These are phyloP conservation scores for Pseudococcus jackbeardsleyi DNA, from an alignment of 2,888 invertebrate genomes.

Conservation along the genomic window DNA sequence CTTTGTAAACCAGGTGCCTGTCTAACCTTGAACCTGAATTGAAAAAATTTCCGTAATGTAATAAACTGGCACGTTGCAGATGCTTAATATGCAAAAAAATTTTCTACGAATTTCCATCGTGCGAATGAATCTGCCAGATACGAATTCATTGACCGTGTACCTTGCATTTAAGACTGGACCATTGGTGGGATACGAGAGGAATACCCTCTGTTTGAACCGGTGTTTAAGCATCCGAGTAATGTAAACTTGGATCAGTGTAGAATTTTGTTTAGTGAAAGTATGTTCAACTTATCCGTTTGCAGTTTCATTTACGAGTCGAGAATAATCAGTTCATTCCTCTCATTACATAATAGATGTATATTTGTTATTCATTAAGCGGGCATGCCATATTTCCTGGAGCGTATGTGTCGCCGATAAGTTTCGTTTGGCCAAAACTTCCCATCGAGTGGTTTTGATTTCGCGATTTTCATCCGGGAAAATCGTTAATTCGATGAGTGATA, in stretches of 20 bases:
- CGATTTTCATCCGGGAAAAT: constrained; percentile 18
- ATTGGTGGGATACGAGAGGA: constrained; percentile 39
- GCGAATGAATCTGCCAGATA: neutral
- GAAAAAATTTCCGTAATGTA: neutral
- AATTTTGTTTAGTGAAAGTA: constrained; percentile 56
- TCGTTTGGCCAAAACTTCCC: constrained; percentile 38
- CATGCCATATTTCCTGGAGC: constrained; percentile 47
- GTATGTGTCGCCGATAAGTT: constrained; percentile 26
- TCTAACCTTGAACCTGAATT: neutral
- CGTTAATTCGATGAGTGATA: neutral
- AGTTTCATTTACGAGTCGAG: constrained; percentile 51
- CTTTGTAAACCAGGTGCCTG: neutral
- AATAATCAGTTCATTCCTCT: constrained; percentile 53
- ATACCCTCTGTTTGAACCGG: constrained; percentile 34
- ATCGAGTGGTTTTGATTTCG: neutral
- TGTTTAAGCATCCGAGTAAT: constrained; percentile 44
- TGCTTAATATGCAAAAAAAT: neutral
- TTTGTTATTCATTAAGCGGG: constrained; percentile 54
- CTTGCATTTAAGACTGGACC: neutral
- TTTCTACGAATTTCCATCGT: neutral
- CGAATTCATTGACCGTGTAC: constrained; percentile 51
- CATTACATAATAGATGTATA: constrained; percentile 39
- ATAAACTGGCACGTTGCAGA: neutral
- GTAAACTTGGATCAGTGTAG: constrained; percentile 47
- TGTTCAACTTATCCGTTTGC: constrained; percentile 54